Percentiles rank a stretch among this genome's conserved stretches.
Conservation (phyloP, 2,113 vertebrate species). For the Rhegmatorhina hoffmannsi region DNA sequence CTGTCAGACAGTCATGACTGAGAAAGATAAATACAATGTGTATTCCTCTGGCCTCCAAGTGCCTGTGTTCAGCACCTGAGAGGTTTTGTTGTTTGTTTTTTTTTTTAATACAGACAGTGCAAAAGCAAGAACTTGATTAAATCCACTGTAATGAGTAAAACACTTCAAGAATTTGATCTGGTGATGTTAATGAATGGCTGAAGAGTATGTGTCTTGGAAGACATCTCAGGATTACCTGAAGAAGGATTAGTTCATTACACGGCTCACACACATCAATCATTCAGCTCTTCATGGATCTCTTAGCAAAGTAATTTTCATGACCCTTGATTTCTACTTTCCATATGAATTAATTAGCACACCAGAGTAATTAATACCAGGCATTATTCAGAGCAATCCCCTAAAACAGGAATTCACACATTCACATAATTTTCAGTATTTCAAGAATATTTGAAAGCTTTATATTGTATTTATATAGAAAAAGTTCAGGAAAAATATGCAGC, state of each 20-base stretch:
- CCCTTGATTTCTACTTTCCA: neutral
- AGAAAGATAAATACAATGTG: neutral
- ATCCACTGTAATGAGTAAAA: constrained; percentile 15
- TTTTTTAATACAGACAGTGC: neutral
- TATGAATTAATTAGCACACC: neutral
- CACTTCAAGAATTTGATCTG: constrained; percentile 28
- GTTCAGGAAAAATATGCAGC: neutral
- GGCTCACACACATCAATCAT: neutral
- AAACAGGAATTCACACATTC: neutral
- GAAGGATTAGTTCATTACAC: constrained; percentile 12
- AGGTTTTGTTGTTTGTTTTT: too few relatives aligned
- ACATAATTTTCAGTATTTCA: neutral
- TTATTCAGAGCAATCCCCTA: neutral
- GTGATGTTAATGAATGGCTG: constrained; percentile 3
- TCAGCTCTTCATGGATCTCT: neutral
- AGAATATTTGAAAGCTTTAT: neutral
- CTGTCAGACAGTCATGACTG: neutral
- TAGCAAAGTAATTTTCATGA: neutral
- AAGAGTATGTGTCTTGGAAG: constrained; percentile 26
- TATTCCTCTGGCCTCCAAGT: neutral
- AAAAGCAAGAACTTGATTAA: constrained; percentile 18
- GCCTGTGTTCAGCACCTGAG: neutral
- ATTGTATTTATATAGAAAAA: neutral
- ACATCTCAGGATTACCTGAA: constrained; percentile 39
- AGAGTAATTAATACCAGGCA: neutral